Conservation (phyloP, 92 coral and sea anemone genomes). For the Porites cylindrica region DNA sequence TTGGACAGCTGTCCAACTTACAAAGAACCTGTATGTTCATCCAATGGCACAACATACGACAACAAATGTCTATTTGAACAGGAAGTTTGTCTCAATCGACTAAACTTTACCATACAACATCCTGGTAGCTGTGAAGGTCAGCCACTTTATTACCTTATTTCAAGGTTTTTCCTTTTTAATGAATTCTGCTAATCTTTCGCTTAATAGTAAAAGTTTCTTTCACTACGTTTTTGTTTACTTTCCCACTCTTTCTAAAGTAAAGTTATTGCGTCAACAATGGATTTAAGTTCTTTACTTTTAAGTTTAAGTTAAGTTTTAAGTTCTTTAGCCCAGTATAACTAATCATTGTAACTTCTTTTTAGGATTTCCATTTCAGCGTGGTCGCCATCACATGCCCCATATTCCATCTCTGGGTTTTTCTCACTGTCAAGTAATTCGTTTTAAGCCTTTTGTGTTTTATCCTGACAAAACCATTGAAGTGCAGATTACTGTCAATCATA, state of each 20-base stretch:
- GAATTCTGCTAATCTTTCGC: no score
- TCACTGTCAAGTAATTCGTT: not conserved
- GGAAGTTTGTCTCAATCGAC: constrained; percentile 51
- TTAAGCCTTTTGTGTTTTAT: not conserved
- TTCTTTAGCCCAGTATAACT: no score
- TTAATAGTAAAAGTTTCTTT: not conserved
- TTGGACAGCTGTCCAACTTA: constrained; percentile 45
- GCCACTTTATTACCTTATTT: not conserved
- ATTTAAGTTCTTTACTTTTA: no score
- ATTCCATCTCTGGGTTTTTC: not conserved
- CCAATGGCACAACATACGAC: constrained; percentile 68
- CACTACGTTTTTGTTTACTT: not conserved
- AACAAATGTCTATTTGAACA: constrained; percentile 65
- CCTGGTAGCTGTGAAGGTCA: constrained; percentile 83
- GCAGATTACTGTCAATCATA: constrained; percentile 3
- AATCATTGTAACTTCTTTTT: no score
- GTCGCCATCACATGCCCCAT: not conserved
- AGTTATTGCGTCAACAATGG: no score
- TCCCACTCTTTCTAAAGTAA: no score
- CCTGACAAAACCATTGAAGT: not conserved
- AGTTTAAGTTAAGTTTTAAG: no score
- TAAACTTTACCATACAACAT: constrained; percentile 58
- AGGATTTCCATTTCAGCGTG: no score
- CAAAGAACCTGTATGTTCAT: constrained; percentile 73
- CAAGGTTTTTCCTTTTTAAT: no score